Conservation (phyloP, 2,888 invertebrate genomes). For the Seira musarum region DNA sequence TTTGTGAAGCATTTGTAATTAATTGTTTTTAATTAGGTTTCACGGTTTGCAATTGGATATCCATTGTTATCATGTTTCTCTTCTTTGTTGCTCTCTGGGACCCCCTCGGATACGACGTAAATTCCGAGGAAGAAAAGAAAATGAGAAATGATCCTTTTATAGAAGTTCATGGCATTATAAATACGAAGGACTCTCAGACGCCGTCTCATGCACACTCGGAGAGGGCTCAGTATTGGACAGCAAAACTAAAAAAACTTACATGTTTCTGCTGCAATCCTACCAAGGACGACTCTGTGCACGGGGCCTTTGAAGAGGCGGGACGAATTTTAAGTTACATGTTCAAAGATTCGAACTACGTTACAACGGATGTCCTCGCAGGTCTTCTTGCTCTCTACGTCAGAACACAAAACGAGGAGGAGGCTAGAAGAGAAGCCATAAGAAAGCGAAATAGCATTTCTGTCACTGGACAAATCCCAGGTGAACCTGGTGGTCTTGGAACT, state of each 20-base stretch:
- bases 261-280: constrained; percentile 50
- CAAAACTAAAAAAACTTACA: constrained; percentile 47
- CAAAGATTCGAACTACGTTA: constrained; percentile 87
- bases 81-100: constrained; percentile 86
- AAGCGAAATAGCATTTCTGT: constrained; percentile 34
- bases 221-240: constrained; percentile 47
- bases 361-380: constrained; percentile 93
- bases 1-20: background rate
- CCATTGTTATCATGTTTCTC: constrained; percentile 82
- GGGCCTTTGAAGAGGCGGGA: constrained; percentile 63
- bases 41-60: constrained; percentile 87
- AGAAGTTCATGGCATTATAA: background rate
- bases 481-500: constrained; percentile 40
- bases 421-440: constrained; percentile 32
- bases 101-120: constrained; percentile 77
- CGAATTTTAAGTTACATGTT: constrained; percentile 82
- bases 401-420: constrained; percentile 75
- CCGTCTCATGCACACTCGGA: constrained; percentile 17
- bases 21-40: constrained; percentile 75
- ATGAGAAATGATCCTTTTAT: constrained; percentile 71
- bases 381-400: constrained; percentile 85
- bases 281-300: constrained; percentile 50
- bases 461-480: background rate
- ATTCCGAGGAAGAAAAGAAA: constrained; percentile 74
- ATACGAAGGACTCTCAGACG: constrained; percentile 1